These are phyloP conservation scores for Enteromius paludinosus DNA, from an alignment of 2,797 vertebrate genomes.

Conservation along the genomic window DNA sequence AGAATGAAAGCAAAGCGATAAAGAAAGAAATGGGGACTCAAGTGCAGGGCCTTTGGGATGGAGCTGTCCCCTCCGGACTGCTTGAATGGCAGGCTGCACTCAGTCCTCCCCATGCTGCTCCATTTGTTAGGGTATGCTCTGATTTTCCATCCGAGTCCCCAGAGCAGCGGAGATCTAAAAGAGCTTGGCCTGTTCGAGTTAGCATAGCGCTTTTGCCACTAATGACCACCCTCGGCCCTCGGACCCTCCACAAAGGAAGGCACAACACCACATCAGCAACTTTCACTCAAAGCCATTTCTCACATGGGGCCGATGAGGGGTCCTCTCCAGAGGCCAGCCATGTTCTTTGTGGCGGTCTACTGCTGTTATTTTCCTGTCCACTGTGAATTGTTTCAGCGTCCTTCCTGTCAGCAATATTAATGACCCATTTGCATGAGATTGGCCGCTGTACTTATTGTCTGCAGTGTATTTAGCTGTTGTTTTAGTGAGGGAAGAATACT, in stretches of 20 bases:
- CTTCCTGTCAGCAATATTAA: slow-evolving; percentile 58
- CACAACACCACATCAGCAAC: slow-evolving; percentile 53
- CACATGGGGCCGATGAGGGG: slow-evolving; percentile 21
- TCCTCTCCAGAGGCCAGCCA: slow-evolving; percentile 28
- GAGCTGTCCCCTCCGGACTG: slow-evolving; percentile 59
- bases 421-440: slow-evolving; percentile 55
- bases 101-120: slow-evolving; percentile 58
- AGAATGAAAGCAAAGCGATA: slow-evolving; percentile 19
- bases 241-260: slow-evolving; percentile 49
- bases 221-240: slow-evolving; percentile 48
- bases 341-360: slow-evolving; percentile 19
- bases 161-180: slow-evolving; percentile 13
- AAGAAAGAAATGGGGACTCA: slow-evolving; percentile 24
- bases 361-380: slow-evolving; percentile 37
- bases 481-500: slow-evolving; percentile 27
- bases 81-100: slow-evolving; percentile 63
- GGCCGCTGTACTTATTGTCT: slow-evolving; percentile 31
- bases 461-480: slow-evolving; percentile 23
- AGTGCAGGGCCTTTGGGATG: slow-evolving; percentile 41
- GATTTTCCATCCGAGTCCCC: slow-evolving; percentile 61
- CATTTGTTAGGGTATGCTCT: slow-evolving; percentile 64
- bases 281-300: slow-evolving; percentile 47
- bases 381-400: slow-evolving; percentile 34
- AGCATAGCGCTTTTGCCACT: slow-evolving; percentile 45
- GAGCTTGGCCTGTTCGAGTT: slow-evolving; percentile 44